Evolutionary conservation across 1,140 invertebrate genomes (phyloP).

Genomic region (Drosophila sp.): DNA sequence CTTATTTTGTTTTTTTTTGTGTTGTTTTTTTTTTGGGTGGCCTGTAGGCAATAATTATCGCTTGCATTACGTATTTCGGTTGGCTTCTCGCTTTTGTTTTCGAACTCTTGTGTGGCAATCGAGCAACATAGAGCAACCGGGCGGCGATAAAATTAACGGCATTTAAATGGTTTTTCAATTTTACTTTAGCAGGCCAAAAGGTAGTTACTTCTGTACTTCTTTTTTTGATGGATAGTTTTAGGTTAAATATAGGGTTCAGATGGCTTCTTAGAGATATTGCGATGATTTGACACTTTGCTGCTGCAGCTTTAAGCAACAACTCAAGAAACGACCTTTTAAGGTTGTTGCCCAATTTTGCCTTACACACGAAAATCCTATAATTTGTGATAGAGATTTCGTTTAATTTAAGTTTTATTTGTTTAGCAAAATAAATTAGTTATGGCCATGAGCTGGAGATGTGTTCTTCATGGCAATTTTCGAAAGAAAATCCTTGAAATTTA

Average conservation of each 20-base stretch:
- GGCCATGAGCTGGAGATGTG: conserved; percentile 44
- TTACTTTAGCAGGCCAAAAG: conserved; percentile 53
- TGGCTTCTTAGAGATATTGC: conserved; percentile 61
- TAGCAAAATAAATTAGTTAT: conserved; percentile 35
- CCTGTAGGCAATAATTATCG: conserved; percentile 79
- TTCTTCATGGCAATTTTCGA: conserved; percentile 23
- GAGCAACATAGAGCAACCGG: conserved; percentile 70
- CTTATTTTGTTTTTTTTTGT: conserved; percentile 24
- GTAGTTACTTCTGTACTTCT: conserved; percentile 43
- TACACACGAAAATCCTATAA: conserved; percentile 21
- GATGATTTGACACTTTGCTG: conserved; percentile 75
- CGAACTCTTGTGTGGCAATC: conserved; percentile 56
- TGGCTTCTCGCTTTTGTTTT: conserved; percentile 76
- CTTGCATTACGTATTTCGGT: conserved; percentile 77
- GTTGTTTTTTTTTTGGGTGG: conserved; percentile 39
- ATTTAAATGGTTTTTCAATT: conserved; percentile 80
- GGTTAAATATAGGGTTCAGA: conserved; percentile 78
- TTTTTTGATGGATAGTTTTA: conserved; percentile 73
- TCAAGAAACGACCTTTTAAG: conserved; percentile 72
- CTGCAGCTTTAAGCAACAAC: conserved; percentile 15
- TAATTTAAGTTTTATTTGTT: conserved; percentile 8
- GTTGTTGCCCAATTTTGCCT: conserved; percentile 63
- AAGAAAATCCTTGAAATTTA: neutral
- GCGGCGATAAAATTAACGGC: conserved; percentile 75
- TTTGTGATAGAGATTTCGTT: conserved; percentile 13